A percentile compares a stretch with the other conserved stretches of the same genome.
Evolutionary conservation across 2,888 invertebrate genomes (phyloP).

Genomic region (Athalia circularis): DNA sequence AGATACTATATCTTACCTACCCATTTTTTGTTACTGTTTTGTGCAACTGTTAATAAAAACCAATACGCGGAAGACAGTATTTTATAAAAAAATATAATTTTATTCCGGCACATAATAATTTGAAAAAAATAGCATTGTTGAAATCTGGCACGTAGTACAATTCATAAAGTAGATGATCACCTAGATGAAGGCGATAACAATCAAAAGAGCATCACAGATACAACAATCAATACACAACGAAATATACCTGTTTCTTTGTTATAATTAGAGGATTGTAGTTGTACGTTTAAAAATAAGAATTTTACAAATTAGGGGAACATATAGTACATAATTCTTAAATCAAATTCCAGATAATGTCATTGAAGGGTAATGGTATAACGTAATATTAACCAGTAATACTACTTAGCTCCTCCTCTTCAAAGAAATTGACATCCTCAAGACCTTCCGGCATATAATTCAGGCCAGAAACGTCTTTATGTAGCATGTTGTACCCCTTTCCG

Average conservation of each 20-base stretch:
- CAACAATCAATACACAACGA: no score
- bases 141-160: neutral
- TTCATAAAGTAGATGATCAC: no score
- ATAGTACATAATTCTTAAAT: neutral
- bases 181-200: no score
- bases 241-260: no score
- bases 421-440: conserved; percentile 79
- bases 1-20: no score
- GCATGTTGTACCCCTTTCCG: conserved; percentile 79
- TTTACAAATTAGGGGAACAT: neutral
- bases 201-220: no score
- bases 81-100: conserved; percentile 23
- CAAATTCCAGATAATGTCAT: neutral
- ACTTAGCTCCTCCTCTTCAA: conserved; percentile 61
- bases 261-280: no score
- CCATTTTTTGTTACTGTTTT: no score
- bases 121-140: neutral
- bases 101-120: conserved; percentile 7
- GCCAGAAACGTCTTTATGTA: conserved; percentile 77
- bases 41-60: no score
- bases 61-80: neutral
- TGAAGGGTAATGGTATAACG: neutral
- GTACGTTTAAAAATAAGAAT: no score
- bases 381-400: conserved; percentile 32
- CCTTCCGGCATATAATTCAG: conserved; percentile 83